Evolutionary conservation across 1,140 invertebrate genomes (phyloP).

Genomic region (Vollenhovia emeryi): DNA sequence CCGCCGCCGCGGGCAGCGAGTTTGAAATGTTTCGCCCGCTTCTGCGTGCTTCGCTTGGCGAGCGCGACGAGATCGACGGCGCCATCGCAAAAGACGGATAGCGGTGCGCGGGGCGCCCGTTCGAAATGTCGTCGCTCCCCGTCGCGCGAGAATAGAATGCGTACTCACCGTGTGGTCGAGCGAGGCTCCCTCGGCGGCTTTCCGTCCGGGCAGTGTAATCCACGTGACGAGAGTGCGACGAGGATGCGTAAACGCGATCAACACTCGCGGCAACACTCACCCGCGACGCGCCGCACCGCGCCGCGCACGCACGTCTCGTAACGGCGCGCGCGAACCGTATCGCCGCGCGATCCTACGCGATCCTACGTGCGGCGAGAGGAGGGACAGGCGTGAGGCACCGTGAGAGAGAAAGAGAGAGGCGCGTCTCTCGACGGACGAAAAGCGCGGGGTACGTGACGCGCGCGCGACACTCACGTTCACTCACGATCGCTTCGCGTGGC

Average conservation of each 20-base stretch:
- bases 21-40: conserved; percentile 22
- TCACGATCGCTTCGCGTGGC: conserved; percentile 39
- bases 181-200: not conserved
- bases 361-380: no score
- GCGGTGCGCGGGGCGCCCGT: not conserved
- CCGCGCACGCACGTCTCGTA: not conserved
- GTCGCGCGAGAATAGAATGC: not conserved
- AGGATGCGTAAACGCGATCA: conserved; percentile 26
- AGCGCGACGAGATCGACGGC: not conserved
- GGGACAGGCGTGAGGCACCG: no score
- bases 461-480: conserved; percentile 23
- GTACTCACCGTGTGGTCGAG: conserved; percentile 42
- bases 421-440: conserved; percentile 4
- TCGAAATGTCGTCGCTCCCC: conserved; percentile 18
- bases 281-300: no score
- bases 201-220: conserved; percentile 62
- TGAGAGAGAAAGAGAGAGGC: conserved; percentile 1
- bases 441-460: conserved; percentile 40
- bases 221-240: conserved; percentile 55
- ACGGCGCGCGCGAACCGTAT: not conserved
- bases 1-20: not conserved
- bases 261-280: conserved; percentile 47
- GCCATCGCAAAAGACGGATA: not conserved
- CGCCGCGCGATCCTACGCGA: not conserved
- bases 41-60: conserved; percentile 22